These are phyloP conservation scores for Sebastes aleutianus DNA, from an alignment of 2,797 vertebrate genomes.

Conservation along the genomic window DNA sequence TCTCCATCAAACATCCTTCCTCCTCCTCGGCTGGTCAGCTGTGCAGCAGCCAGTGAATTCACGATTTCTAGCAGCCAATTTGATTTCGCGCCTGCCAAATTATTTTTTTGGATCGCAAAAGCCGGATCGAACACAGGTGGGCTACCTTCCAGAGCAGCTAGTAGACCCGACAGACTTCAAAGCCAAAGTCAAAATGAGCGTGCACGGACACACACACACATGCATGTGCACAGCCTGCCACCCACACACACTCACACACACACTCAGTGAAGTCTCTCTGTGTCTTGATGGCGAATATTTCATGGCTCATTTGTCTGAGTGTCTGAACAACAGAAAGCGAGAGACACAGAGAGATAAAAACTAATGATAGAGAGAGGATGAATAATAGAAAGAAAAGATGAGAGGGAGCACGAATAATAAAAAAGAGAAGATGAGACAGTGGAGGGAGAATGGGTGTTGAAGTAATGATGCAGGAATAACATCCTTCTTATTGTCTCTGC, in stretches of 20 bases:
- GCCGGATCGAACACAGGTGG: conserved; percentile 47
- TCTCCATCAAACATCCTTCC: conserved; percentile 28
- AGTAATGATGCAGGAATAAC: conserved; percentile 72
- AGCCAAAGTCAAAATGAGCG: conserved; percentile 43
- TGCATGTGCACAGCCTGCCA: neutral
- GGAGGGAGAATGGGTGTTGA: conserved; percentile 52
- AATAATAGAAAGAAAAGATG: conserved; percentile 67
- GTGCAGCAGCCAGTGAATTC: conserved; percentile 37
- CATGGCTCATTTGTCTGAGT: conserved; percentile 73
- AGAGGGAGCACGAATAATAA: conserved; percentile 56
- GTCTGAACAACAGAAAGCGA: conserved; percentile 67
- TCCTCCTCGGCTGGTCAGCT: conserved; percentile 47
- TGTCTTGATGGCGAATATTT: conserved; percentile 70
- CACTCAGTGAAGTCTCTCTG: conserved; percentile 30
- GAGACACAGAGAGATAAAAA: conserved; percentile 70
- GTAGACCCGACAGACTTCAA: conserved; percentile 48
- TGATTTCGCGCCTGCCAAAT: conserved; percentile 48
- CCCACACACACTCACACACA: conserved; percentile 19
- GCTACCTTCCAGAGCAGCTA: conserved; percentile 50
- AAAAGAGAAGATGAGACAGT: conserved; percentile 55
- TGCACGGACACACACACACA: neutral
- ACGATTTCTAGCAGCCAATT: conserved; percentile 40
- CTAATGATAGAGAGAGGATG: conserved; percentile 66
- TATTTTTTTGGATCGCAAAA: conserved; percentile 46
- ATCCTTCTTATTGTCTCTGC: conserved; percentile 56